These are phyloP conservation scores for Lamellibrachia luymesi DNA, from an alignment of 1,140 invertebrate species.

Conservation along the genomic window DNA sequence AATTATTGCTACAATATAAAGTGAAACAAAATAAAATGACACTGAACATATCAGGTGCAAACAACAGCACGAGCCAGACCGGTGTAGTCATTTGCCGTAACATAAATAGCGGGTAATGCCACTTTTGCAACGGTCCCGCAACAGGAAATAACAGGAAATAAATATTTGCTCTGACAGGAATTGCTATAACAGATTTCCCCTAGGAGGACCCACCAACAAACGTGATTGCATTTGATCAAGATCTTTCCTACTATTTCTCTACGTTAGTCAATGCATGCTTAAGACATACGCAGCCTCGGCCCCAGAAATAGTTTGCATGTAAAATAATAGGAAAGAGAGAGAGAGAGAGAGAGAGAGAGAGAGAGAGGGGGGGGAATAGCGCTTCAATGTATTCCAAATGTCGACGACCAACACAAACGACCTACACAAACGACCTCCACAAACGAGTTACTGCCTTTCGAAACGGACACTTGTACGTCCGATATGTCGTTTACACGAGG, in stretches of 20 bases:
- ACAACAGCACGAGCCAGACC: not conserved
- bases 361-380: not conserved
- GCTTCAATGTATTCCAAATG: too few species aligned
- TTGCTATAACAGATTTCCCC: not conserved
- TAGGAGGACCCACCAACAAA: not conserved
- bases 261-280: not conserved
- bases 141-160: not conserved
- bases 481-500: too few species aligned
- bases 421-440: too few species aligned
- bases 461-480: too few species aligned
- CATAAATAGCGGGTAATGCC: not conserved
- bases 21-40: too few species aligned
- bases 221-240: not conserved
- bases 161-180: not conserved
- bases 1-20: not conserved
- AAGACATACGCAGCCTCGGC: not conserved
- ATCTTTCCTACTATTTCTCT: not conserved
- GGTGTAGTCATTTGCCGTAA: not conserved
- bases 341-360: slow-evolving; percentile 23
- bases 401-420: too few species aligned
- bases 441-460: too few species aligned
- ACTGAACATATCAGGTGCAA: not conserved
- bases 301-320: not conserved
- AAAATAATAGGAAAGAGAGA: not conserved
- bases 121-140: not conserved